Evolutionary conservation across 2,797 vertebrate species (phyloP).

Genomic region (Graptemys geographica): DNA sequence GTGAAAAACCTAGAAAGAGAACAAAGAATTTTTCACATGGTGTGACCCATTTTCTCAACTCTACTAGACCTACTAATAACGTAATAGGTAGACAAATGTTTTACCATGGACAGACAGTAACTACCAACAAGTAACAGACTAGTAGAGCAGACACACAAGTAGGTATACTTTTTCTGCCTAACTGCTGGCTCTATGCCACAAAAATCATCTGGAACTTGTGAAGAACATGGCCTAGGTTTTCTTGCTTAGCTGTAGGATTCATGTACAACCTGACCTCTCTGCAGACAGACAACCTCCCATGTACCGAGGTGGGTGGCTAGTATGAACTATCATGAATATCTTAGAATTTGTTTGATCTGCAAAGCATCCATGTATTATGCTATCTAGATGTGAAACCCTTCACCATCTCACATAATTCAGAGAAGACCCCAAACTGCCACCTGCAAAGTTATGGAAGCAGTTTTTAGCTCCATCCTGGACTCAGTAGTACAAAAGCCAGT

Average conservation of each 20-base stretch:
- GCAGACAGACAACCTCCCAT: not conserved
- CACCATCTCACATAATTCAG: not conserved
- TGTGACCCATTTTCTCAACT: not conserved
- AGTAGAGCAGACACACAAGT: constrained; percentile 41
- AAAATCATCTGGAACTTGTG: not conserved
- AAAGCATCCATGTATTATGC: not conserved
- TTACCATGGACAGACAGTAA: constrained; percentile 37
- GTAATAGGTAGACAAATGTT: constrained; percentile 33
- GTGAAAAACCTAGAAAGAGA: not conserved
- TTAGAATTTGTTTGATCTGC: not conserved
- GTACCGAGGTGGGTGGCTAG: not conserved
- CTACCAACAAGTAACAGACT: constrained; percentile 24
- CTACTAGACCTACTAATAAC: not conserved
- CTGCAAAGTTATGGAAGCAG: not conserved
- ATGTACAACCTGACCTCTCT: not conserved
- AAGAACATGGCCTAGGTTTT: rapidly evolving
- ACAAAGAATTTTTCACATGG: constrained; percentile 20
- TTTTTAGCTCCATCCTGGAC: not conserved
- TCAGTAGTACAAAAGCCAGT: not conserved
- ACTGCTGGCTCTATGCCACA: not conserved
- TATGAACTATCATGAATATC: not conserved
- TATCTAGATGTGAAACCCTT: not conserved
- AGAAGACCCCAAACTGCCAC: not conserved
- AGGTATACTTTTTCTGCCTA: not conserved
- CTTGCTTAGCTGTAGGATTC: not conserved